Base-by-base conservation (phyloP, 1,140 invertebrate genomes). In the Drosophila sp. region DNA sequence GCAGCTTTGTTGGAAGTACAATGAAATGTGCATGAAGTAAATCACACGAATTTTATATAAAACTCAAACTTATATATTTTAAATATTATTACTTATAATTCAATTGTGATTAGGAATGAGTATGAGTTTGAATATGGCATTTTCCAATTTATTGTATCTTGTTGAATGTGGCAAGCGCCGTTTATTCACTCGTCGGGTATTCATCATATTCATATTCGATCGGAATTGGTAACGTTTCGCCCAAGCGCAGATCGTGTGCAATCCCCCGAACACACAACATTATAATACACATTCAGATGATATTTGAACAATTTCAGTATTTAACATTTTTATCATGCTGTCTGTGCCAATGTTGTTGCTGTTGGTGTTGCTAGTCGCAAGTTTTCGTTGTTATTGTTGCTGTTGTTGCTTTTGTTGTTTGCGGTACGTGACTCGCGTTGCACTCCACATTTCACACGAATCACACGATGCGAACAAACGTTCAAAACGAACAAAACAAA, bases 361-460 rank as follows among this genome's bases (percentile, higher is more conserved):
- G 50, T 27, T 63, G 25, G 51, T 40, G 56, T 61, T 58, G 21
- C 21, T 80, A n/a, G n/a, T n/a, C n/a, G n/a, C n/a, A n/a, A n/a
- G n/a, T n/a, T n/a, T n/a, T n/a, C n/a, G 40, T 36, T 70, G 66
- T 54, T 53, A 53, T n/a, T n/a, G 61, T 40, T 67, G 50, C 50
- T 36, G 63, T 66, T 62, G 46, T 32, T 63, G 36, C 11, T 8
- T 29, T 66, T 43, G 46, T 43, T 57, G 66, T 64, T 58, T 73
- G 51, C 43, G 6, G 78, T 86, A 86, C 81, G 81, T 86, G 81
- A 82, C 66, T 62, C 32, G 25, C 14, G 50, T 45, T 46, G 70
- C 71, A 81, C 75, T 87, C 78, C 34, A 80, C 65, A 86, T 76
- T 86, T 87, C 82, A 86, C 78, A 81, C 81, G 81, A 87, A 71